Base-by-base conservation (phyloP, 2,797 vertebrate species). In the Myiotriccus ornatus region DNA sequence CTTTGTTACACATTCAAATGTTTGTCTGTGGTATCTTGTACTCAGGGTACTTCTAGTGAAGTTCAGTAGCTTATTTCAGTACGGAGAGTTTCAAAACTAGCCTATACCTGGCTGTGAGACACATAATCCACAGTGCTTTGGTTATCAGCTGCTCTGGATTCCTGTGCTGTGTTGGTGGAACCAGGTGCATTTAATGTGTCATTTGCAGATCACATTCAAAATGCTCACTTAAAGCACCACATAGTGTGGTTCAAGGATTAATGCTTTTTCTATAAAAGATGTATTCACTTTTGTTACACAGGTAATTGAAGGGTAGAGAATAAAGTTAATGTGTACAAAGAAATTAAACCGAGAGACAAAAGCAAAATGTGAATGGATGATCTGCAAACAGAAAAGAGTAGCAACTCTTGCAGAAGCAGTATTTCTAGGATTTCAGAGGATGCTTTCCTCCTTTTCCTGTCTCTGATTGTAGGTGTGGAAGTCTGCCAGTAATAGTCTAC, bases 101-200 rank as follows among this genome's bases (percentile, higher is more conserved):
- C 23, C 13, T 41, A 0, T 56, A 19, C 18, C 30, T 22, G 24
- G 9, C 5, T 57, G 8, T 53, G 52, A 30, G 7, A 35, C 8
- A 10, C 7, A 0, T 5, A 63, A 24, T 69, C 34, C 64, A 2
- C 10, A 34, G 22, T 5, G 2, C 14, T 82, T 39, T 22, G 44
- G 9, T 46, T 83, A 30, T 50, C 8, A 28, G 1, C 37, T 78
- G 16, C 30, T 53, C 4, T 9, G 27, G 22, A 24, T 79, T 73
- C 14, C 12, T 52, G 11, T 82, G 27, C 46, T 82, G 18, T 41
- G 17, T 60, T 3, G 21, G 24, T 64, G 41, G 52, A 90, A 13
- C 34, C 17, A 41, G 37, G 2, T 11, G 22, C 3, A 25, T 46
- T 60, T 78, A 49, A 28, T 67, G 13, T 0, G 0, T 68, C 7